A percentile compares a stretch with the other conserved stretches of the same genome.
Conservation (phyloP, 2,888 invertebrate genomes). For the Caenorhabditis doughertyi region DNA sequence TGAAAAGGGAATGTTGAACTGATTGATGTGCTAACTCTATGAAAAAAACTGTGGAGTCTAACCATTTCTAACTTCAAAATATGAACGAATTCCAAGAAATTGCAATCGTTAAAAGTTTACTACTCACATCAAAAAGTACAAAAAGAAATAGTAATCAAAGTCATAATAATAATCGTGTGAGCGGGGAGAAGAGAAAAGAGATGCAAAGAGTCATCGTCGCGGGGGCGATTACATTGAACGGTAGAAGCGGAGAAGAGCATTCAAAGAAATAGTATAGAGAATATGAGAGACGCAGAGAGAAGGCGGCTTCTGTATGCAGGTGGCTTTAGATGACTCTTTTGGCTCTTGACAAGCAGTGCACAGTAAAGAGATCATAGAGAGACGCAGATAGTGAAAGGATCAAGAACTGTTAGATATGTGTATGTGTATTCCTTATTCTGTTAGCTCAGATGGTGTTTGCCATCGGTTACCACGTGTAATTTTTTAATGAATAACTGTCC, state of each 20-base stretch:
- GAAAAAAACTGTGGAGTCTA: no score
- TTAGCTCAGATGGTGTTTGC: conserved; percentile 48
- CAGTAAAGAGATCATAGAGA: conserved; percentile 35
- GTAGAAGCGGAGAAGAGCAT: conserved; percentile 14
- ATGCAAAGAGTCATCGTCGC: conserved; percentile 14
- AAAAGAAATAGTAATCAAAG: conserved; percentile 22
- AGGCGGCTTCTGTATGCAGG: conserved; percentile 63
- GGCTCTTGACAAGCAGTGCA: conserved; percentile 63
- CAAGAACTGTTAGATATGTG: conserved; percentile 19
- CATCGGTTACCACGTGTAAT: conserved; percentile 27
- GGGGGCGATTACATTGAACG: conserved; percentile 57
- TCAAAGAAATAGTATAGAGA: conserved; percentile 17
- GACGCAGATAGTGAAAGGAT: conserved; percentile 31
- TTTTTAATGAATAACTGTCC: conserved; percentile 53
- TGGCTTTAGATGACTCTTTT: conserved; percentile 64
- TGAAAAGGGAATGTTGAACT: no score
- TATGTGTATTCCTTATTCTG: conserved; percentile 12
- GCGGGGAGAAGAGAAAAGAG: conserved; percentile 2
- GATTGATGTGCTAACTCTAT: no score
- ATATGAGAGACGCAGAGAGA: conserved; percentile 30
- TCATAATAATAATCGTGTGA: conserved; percentile 44
- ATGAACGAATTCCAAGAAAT: no score
- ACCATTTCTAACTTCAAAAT: no score
- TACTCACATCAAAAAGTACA: no score
- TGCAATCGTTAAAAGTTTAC: no score